A percentile compares a stretch with the other conserved stretches of the same genome.
Evolutionary conservation across 2,113 vertebrate genomes (phyloP).

Genomic region (Notarius lentiginosus): DNA sequence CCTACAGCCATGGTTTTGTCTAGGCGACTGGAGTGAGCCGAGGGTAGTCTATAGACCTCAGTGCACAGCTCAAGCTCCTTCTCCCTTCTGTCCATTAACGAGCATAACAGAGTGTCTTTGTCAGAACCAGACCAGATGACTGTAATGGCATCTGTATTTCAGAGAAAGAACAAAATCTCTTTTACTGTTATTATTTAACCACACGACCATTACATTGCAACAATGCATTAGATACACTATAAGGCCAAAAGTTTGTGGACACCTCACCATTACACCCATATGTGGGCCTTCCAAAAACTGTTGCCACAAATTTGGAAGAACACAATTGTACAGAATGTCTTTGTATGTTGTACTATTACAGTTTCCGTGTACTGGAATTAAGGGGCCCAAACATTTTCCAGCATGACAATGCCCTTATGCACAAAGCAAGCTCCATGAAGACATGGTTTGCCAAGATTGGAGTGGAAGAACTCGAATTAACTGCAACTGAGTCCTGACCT

Average conservation of each 20-base stretch:
- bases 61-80: neutral
- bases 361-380: neutral
- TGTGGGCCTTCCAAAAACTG: neutral
- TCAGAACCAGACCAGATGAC: constrained; percentile 17
- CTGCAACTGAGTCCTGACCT: neutral
- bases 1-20: constrained; percentile 36
- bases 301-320: neutral
- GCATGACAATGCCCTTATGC: too few species aligned
- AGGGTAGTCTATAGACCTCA: constrained; percentile 17
- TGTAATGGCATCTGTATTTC: constrained; percentile 10
- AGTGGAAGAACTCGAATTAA: neutral
- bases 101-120: constrained; percentile 25
- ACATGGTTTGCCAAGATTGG: too few species aligned
- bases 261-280: neutral
- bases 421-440: too few species aligned
- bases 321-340: neutral
- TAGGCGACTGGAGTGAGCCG: constrained; percentile 18
- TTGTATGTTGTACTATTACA: neutral
- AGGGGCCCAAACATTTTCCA: too few species aligned
- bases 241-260: neutral
- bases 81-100: neutral
- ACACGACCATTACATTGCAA: neutral
- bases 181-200: neutral
- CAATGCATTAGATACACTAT: neutral
- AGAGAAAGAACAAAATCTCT: neutral